phyloP scores from a whole-genome alignment of 2,888 invertebrate species.

The Willowsia nigromaculata region DNA sequence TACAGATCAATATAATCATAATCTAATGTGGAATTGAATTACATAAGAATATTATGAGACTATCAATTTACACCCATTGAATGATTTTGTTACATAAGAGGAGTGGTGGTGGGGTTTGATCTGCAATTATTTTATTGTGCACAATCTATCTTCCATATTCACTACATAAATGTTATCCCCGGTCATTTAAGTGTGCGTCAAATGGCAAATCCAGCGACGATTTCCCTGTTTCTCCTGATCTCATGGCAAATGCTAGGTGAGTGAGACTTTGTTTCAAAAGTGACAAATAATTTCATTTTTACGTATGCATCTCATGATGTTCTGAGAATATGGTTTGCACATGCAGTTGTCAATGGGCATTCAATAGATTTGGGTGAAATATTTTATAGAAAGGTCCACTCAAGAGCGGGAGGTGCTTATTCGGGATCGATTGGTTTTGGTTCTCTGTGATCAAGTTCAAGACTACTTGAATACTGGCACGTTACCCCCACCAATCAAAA shows the following conservation, averaged over 20 bases:
- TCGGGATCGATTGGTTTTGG: constrained; percentile 65
- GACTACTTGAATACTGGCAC: constrained; percentile 55
- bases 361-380: neutral
- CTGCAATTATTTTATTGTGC: too few species aligned
- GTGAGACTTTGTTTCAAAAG: neutral
- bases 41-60: too few species aligned
- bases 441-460: constrained; percentile 70
- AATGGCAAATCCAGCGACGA: constrained; percentile 20
- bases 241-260: constrained; percentile 48
- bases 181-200: neutral
- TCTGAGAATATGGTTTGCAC: neutral
- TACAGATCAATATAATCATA: too few species aligned
- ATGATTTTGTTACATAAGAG: too few species aligned
- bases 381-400: neutral
- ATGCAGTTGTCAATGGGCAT: too few species aligned
- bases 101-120: too few species aligned
- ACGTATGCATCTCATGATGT: neutral
- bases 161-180: neutral
- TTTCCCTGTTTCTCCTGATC: constrained; percentile 21
- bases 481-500: constrained; percentile 60
- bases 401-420: constrained; percentile 70
- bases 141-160: too few species aligned
- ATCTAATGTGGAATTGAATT: too few species aligned
- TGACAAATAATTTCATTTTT: neutral
- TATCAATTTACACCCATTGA: too few species aligned